Conservation (phyloP, 64 coral and sea anemone species). For the Pocillopora verrucosa region DNA sequence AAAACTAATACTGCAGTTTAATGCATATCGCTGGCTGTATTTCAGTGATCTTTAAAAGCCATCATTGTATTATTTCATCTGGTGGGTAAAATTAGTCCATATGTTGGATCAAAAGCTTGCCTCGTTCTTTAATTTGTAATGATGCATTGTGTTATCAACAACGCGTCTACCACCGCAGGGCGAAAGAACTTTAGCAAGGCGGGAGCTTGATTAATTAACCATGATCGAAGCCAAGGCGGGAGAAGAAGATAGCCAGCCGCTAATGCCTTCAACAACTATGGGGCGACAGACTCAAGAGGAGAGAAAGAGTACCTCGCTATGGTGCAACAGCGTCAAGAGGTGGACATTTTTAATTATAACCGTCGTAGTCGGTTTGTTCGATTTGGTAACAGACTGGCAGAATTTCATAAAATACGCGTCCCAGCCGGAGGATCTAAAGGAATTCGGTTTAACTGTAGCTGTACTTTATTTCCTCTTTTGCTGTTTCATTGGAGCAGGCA, state of each 20-base stretch:
- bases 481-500: background rate
- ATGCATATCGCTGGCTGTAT: no score
- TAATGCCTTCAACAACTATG: background rate
- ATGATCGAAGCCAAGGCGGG: no score
- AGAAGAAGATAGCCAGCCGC: background rate
- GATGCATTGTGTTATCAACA: no score
- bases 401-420: constrained; percentile 17
- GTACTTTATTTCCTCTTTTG: background rate
- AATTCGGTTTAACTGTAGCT: background rate
- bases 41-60: no score
- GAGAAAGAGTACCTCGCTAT: background rate
- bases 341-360: background rate
- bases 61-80: no score
- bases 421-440: background rate
- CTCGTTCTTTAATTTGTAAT: no score
- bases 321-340: background rate
- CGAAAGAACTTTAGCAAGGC: no score
- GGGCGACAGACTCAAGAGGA: background rate
- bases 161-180: no score
- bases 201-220: no score
- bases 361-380: background rate
- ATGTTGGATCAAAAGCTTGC: no score
- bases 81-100: no score
- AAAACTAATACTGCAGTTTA: no score
- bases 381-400: background rate